Evolutionary conservation across 2,113 vertebrate genomes (phyloP).

Genomic region (Haemorhous mexicanus): DNA sequence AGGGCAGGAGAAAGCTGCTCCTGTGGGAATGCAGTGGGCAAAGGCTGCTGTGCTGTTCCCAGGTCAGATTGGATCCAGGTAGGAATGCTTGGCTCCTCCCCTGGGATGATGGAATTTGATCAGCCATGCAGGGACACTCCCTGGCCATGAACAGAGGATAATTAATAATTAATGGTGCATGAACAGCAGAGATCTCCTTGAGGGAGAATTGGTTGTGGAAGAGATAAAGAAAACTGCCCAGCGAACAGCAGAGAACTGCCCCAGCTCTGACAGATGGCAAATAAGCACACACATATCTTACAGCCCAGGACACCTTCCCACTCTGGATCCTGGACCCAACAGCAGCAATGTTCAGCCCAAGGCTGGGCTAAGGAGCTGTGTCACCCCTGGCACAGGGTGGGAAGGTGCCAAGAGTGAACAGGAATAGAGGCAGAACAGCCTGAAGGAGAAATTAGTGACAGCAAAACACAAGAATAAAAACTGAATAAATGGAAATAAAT

Average conservation of each 20-base stretch:
- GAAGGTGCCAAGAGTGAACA: background rate
- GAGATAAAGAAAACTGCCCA: no score
- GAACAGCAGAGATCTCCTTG: background rate
- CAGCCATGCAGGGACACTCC: background rate
- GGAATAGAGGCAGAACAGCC: background rate
- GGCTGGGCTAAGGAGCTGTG: background rate
- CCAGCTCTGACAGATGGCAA: background rate
- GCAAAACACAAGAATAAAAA: background rate
- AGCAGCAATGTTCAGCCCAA: background rate
- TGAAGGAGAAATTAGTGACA: background rate
- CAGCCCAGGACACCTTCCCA: background rate
- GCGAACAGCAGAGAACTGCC: fast-evolving
- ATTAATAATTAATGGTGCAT: no score
- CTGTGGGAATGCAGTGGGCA: background rate
- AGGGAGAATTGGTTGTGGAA: no score
- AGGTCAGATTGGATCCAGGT: background rate
- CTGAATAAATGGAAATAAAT: background rate
- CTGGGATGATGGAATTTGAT: background rate
- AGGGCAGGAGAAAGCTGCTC: background rate
- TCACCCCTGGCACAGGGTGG: background rate
- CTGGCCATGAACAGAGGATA: background rate
- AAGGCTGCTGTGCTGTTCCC: background rate
- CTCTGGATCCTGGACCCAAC: fast-evolving
- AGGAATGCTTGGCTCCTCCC: background rate
- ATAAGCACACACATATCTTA: no score